Base-by-base conservation (phyloP, 2,113 vertebrate species). In the Chamaea fasciata region DNA sequence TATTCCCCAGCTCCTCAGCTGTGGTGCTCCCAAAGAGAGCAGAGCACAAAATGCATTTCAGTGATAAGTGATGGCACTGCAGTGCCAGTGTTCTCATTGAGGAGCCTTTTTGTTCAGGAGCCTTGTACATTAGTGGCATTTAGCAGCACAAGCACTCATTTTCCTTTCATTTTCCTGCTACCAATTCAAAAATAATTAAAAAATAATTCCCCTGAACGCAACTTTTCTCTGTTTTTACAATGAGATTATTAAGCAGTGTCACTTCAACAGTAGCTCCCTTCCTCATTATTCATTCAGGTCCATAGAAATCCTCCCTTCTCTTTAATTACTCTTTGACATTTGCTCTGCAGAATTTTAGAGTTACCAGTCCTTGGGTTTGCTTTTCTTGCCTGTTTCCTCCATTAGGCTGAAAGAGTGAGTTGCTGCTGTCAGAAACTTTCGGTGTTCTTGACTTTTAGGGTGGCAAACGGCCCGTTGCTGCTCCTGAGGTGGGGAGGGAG, bases 181-280 rank as follows among this genome's bases (percentile, higher is more conserved):
- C 67, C 69, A 65, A 79, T 94, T 95, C 69, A 47, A 95, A 95
- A 92, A 95, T 95, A 95, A 93, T 94, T 95, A 69, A 96, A 88
- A 96, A 96, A 93, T 88, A 89, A 94, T 91, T 95, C 37, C 81
- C 60, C 65, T 35, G 87, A 78, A 96, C 56, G 23, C 42, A 89
- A 91, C 87, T 94, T 92, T 85, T 85, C 69, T 94, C 93, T 53
- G n/a, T 85, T 95, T 89, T 81, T 20, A 69, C 84, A 94, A 92
- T 82, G 93, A 95, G 84, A 87, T 89, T 85, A 94, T 95, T 91
- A 95, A 91, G 83, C 81, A 49, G 78, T 55, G 78, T 95, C 94
- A 69, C 74, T 95, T 76, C 74, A 75, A 27, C 81, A 65, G 87
- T 14, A 39, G 80, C 76, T 91, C 27, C 62, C 30, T 74, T 53